phyloP scores from a whole-genome alignment of 2,888 invertebrate species.

The Abrostola triplasia region DNA sequence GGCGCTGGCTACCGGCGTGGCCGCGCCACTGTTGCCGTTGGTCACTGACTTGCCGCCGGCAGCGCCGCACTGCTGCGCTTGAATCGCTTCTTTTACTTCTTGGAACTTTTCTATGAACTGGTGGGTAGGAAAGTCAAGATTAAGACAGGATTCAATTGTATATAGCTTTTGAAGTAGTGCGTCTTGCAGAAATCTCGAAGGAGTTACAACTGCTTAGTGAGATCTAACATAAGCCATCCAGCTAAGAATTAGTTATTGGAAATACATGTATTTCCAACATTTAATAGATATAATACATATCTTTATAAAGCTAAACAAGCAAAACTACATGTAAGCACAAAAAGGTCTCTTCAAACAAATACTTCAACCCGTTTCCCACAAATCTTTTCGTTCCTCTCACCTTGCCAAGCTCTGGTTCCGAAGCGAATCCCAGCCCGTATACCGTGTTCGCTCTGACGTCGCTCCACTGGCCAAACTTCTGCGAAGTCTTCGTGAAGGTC shows the following conservation, averaged over 20 bases:
- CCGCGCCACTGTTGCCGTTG: conserved; percentile 90
- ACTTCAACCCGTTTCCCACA: too few relatives aligned
- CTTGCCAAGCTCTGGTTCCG: conserved; percentile 98
- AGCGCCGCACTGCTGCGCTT: conserved; percentile 80
- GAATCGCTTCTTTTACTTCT: conserved; percentile 98
- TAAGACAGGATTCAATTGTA: too few relatives aligned
- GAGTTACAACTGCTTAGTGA: too few relatives aligned
- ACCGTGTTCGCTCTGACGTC: conserved; percentile 99
- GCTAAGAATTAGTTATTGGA: neutral
- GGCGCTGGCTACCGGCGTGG: conserved; percentile 95
- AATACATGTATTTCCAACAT: too few relatives aligned
- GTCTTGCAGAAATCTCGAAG: too few relatives aligned
- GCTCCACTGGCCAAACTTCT: conserved; percentile 99
- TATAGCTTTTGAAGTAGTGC: too few relatives aligned
- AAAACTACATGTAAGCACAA: too few relatives aligned
- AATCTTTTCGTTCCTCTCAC: conserved; percentile 72
- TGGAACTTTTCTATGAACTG: conserved; percentile 99
- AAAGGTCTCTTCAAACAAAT: too few relatives aligned
- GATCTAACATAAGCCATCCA: too few relatives aligned
- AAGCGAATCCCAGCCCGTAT: conserved; percentile 98
- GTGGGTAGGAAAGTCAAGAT: too few relatives aligned
- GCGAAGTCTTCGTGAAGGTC: conserved; percentile 99
- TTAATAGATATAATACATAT: too few relatives aligned
- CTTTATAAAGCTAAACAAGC: too few relatives aligned
- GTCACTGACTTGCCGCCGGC: conserved; percentile 62